Base-by-base conservation (phyloP, 2,888 invertebrate genomes). In the Dermolepida albohirtum region DNA sequence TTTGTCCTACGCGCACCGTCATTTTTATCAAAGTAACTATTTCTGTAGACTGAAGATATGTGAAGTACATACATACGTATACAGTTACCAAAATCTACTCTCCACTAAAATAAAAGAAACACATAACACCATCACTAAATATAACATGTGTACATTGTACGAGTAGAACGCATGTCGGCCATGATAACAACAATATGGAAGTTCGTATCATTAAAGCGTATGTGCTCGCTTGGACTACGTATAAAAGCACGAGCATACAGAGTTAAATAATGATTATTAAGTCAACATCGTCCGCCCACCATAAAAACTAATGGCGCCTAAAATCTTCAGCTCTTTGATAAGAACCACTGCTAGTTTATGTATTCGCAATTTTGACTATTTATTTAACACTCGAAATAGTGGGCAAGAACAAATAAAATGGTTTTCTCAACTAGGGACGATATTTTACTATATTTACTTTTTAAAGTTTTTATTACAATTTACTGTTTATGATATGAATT, bases 301-400 rank as follows among this genome's bases (percentile, higher is more conserved):
- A 55, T 55, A 55, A 55, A 55, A 55, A 39, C 40, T 55, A 55
- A 55, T 55, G 55, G 55, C 55, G 55, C 55, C 55, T 55, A 55
- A 55, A 55, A 41, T 55, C 55, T 55, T 55, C 55, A 55, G 41
- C 12, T 55, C 41, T 2, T 2, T 55, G 55, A 55, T 55, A 55
- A 55, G 55, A 17, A 55, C 17, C 41, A 34, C 34, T 41, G 55
- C 22, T 11, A 10, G 41, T 41, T 27, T 55, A 55, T 55, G 14
- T 55, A 55, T 55, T 55, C 55, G 55, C 55, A 55, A 55, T 55
- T 55, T 55, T n/a, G 55, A 41, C 55, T 55, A 55, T 55, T 55
- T 55, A 41, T 16, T 17, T 22, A 55, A 55, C 55, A 55, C 55
- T 55, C 41, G 17, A 55, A 41, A 41, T 39, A 39, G 41, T 41